A percentile compares a stretch with the other conserved stretches of the same genome.
Conservation (phyloP, 2,113 vertebrate species). For the Periophthalmodon schlosseri region DNA sequence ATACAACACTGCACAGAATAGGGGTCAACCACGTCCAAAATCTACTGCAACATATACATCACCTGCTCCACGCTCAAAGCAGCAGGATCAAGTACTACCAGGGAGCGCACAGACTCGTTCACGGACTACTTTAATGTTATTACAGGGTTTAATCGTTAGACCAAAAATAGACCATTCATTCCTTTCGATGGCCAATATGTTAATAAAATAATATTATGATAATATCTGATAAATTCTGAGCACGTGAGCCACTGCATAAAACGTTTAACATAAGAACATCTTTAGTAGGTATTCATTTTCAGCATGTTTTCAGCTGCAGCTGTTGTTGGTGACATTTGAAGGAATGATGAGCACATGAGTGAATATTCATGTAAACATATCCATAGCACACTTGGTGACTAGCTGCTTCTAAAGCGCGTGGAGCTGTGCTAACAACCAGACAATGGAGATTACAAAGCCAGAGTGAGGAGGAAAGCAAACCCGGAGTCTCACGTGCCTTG, state of each 20-base stretch:
- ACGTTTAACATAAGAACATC: background rate
- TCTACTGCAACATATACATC: background rate
- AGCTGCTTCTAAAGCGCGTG: slow-evolving; percentile 71
- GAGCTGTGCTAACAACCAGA: slow-evolving; percentile 72
- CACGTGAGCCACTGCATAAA: background rate
- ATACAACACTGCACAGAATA: slow-evolving; percentile 25
- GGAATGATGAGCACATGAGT: slow-evolving; percentile 6
- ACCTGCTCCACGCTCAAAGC: background rate
- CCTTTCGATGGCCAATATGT: background rate
- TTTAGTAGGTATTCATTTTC: background rate
- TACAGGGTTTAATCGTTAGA: too few species aligned
- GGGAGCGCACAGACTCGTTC: too few species aligned
- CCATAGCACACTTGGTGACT: slow-evolving; percentile 36
- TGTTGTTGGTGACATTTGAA: background rate
- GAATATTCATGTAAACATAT: slow-evolving; percentile 55
- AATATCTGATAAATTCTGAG: background rate
- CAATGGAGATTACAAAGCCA: slow-evolving; percentile 76
- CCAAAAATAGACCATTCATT: background rate
- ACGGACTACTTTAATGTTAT: too few species aligned
- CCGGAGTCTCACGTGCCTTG: slow-evolving; percentile 83
- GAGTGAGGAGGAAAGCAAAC: slow-evolving; percentile 73
- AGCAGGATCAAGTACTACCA: too few species aligned
- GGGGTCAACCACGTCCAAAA: slow-evolving; percentile 12
- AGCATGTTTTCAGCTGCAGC: background rate
- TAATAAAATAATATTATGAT: too few species aligned